These are phyloP conservation scores for Parnassius mnemosyne DNA, from an alignment of 2,888 invertebrate species.

Conservation along the genomic window DNA sequence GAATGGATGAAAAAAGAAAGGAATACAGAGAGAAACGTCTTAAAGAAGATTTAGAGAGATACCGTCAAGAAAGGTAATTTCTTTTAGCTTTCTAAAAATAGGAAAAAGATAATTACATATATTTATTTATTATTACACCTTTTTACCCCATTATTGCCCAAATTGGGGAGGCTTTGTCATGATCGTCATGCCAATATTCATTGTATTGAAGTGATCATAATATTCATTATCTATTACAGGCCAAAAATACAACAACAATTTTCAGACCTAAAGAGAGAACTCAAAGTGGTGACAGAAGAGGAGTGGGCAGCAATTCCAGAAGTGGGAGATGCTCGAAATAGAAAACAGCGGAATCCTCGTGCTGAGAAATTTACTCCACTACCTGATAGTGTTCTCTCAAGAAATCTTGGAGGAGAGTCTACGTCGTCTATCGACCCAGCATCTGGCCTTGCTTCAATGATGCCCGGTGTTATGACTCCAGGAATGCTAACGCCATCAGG, in stretches of 20 bases:
- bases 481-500: conserved; percentile 93
- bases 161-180: too few relatives aligned
- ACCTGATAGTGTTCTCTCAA: conserved; percentile 96
- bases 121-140: too few relatives aligned
- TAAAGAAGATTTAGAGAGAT: conserved; percentile 96
- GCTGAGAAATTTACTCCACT: conserved; percentile 98
- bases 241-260: conserved; percentile 99
- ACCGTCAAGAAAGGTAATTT: conserved; percentile 92
- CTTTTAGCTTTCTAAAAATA: too few relatives aligned
- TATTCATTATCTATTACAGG: conserved; percentile 50
- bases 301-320: conserved; percentile 99
- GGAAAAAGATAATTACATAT: too few relatives aligned
- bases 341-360: conserved; percentile 96
- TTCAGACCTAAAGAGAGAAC: conserved; percentile 95
- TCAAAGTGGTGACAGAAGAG: conserved; percentile 91
- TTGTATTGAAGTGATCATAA: not conserved
- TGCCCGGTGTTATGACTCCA: conserved; percentile 91
- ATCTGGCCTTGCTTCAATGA: conserved; percentile 92
- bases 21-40: conserved; percentile 95
- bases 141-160: too few relatives aligned
- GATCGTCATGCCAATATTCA: too few relatives aligned
- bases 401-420: conserved; percentile 91
- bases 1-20: conserved; percentile 99
- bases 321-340: conserved; percentile 99
- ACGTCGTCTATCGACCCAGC: conserved; percentile 89